phyloP scores from a whole-genome alignment of 2,797 vertebrate species.

The Mormyrops boulengeri region DNA sequence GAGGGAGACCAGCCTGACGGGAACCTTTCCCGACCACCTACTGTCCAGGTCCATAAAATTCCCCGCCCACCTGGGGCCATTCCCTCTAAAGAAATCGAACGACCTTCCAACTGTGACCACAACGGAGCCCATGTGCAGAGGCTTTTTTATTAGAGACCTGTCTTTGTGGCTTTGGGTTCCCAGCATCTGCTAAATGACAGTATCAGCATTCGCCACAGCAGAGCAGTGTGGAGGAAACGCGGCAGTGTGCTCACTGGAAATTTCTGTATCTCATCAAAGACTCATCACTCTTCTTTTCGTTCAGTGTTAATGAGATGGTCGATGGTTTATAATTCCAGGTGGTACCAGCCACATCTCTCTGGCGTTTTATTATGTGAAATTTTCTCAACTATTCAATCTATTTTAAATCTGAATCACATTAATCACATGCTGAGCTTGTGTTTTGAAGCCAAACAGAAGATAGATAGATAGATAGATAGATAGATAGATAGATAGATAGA shows the following conservation, averaged over 20 bases:
- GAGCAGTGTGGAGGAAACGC: not conserved
- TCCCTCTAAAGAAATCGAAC: conserved; percentile 35
- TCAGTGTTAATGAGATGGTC: not conserved
- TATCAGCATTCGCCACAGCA: conserved; percentile 40
- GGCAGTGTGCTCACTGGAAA: not conserved
- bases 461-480: not conserved
- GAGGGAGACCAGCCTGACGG: conserved; percentile 28
- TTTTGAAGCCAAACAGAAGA: not conserved
- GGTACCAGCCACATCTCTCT: not conserved
- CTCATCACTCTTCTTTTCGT: not conserved
- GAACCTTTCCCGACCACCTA: conserved; percentile 1
- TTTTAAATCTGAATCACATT: not conserved
- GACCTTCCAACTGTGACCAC: conserved; percentile 46
- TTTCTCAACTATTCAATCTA: not conserved
- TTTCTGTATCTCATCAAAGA: not conserved
- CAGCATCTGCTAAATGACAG: conserved; percentile 23
- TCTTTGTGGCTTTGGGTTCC: not conserved
- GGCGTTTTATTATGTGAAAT: not conserved
- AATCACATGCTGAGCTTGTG: not conserved
- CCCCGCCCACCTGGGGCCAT: not conserved
- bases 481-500: not conserved
- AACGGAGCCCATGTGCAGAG: conserved; percentile 36
- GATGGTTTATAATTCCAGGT: not conserved
- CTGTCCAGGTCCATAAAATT: not conserved
- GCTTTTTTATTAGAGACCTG: not conserved